Conservation (phyloP, 2,113 vertebrate species). For the Aegotheles bennettii region DNA sequence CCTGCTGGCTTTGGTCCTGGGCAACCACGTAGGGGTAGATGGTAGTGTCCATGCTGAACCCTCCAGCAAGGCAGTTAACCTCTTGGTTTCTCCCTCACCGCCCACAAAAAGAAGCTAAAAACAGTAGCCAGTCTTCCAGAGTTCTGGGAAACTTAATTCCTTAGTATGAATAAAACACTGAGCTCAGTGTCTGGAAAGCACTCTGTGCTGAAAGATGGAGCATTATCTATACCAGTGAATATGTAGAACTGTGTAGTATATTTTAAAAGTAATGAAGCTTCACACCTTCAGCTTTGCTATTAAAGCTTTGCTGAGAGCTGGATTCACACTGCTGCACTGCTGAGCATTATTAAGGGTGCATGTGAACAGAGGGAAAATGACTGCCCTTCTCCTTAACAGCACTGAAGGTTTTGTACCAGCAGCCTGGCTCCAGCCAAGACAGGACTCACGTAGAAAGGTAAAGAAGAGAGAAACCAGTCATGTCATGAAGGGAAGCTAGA, state of each 20-base stretch:
- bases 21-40: neutral
- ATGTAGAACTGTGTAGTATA: neutral
- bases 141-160: conserved; percentile 9
- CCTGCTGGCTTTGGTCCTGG: neutral
- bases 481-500: neutral
- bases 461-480: neutral
- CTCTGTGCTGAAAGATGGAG: neutral
- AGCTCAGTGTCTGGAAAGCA: neutral
- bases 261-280: conserved; percentile 55
- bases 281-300: conserved; percentile 11
- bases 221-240: neutral
- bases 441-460: neutral
- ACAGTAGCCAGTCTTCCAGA: neutral
- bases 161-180: neutral
- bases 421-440: neutral
- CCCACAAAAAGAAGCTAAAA: conserved; percentile 6
- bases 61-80: neutral
- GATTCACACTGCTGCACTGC: neutral
- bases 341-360: neutral
- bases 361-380: neutral
- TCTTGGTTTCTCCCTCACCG: conserved; percentile 1
- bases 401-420: neutral
- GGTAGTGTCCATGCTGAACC: neutral
- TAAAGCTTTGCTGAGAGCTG: conserved; percentile 21
- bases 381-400: neutral